Base-by-base conservation (phyloP, 2,888 invertebrate species). In the Xylophagus ater region DNA sequence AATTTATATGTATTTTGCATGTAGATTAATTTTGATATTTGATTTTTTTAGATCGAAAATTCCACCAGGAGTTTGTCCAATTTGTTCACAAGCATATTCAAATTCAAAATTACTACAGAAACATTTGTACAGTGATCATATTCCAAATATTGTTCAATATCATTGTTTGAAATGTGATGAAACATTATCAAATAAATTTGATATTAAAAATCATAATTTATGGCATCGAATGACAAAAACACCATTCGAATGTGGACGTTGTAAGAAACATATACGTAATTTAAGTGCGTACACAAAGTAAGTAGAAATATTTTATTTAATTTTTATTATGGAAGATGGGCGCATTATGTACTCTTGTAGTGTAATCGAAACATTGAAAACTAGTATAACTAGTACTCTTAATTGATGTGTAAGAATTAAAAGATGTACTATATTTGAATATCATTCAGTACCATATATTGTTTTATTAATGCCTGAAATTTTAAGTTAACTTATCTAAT, bases 131-230 rank as follows among this genome's bases (percentile, higher is more conserved):
- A 19, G 15, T 0, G 42, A 34, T 9, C 65, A 65, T 45, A 41
- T 57, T 12, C 63, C 64, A 3, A 48, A 46, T 12, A 46, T 62
- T 28, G 48, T 51, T 18, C 55, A 58, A 3, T 64, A 57, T 43
- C 59, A 67, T 1, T 73, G 73, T 51, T 64, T 68, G 42, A 63
- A 69, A 0, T 73, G 73, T 43, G 58, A 65, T 12, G 57, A 62
- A 20, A 68, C 66, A 53, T 68, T 71, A 45, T 14, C 45, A 0
- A 57, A 56, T 0, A 20, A 44, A 1, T 64, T 62, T 5, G 67
- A 66, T 25, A 58, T 67, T 2, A 49, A 53, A 4, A 46, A 56
- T 0, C 73, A 73, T 45, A 71, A 72, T 47, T 49, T 55, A 15
- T 57, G 56, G 53, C 73, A 72, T 50, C 53, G 52, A 19, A 47